Evolutionary conservation across 2,113 vertebrate species (phyloP).

Genomic region (sheep (Ovis aries)): ARS-UI_Ramb_v3.0 NC_056056.1:33739001-33739500

Average conservation of each 20-base stretch:
- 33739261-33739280: neutral
- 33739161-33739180: neutral
- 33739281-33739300: neutral
- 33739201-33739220: neutral
- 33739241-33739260: neutral
- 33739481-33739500: neutral
- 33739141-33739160: neutral
- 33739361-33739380: neutral
- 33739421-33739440: accelerated
- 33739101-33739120: neutral
- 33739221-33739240: neutral
- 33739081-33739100: neutral
- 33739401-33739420: neutral
- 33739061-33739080: neutral
- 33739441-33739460: neutral
- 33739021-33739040: neutral
- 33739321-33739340: neutral
- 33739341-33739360: neutral
- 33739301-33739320: neutral
- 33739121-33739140: neutral
- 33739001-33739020: neutral
- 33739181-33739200: neutral
- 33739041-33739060: neutral
- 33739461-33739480: neutral
- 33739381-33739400: neutral